Percentiles rank a stretch among this genome's conserved stretches.
phyloP scores from a whole-genome alignment of 2,113 vertebrate species.

The Melanocharis versteri region DNA sequence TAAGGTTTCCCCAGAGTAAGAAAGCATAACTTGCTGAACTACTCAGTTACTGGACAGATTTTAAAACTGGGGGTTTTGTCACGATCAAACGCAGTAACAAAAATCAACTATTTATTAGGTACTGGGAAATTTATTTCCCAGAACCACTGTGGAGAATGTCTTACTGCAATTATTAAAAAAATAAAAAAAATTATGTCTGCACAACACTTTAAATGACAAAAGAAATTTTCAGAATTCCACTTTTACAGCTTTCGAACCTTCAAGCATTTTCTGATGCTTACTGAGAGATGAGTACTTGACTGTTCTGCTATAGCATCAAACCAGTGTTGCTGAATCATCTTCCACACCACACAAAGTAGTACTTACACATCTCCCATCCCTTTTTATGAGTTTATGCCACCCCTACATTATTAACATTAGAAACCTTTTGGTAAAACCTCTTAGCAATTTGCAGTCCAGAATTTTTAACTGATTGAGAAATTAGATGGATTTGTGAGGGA shows the following conservation, averaged over 20 bases:
- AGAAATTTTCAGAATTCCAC: not conserved
- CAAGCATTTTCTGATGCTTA: not conserved
- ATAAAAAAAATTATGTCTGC: not conserved
- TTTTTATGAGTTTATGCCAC: not conserved
- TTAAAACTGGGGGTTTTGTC: not conserved
- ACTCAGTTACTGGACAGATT: not conserved
- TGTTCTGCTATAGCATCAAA: not conserved
- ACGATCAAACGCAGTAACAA: not conserved
- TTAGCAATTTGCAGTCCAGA: not conserved
- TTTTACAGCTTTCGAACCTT: not conserved
- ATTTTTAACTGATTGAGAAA: not conserved
- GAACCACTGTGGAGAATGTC: not conserved
- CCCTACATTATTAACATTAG: not conserved
- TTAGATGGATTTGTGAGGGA: not conserved
- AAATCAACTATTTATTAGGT: not conserved
- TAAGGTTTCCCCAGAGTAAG: not conserved
- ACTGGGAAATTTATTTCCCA: not conserved
- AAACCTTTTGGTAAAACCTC: not conserved
- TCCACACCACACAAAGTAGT: not conserved
- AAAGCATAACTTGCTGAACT: not conserved
- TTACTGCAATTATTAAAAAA: not conserved
- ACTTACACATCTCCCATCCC: not conserved
- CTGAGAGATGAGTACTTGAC: not conserved
- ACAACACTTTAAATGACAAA: not conserved
- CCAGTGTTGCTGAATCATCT: not conserved